phyloP scores from a whole-genome alignment of 2,113 vertebrate species.

The Eclectus roratus region DNA sequence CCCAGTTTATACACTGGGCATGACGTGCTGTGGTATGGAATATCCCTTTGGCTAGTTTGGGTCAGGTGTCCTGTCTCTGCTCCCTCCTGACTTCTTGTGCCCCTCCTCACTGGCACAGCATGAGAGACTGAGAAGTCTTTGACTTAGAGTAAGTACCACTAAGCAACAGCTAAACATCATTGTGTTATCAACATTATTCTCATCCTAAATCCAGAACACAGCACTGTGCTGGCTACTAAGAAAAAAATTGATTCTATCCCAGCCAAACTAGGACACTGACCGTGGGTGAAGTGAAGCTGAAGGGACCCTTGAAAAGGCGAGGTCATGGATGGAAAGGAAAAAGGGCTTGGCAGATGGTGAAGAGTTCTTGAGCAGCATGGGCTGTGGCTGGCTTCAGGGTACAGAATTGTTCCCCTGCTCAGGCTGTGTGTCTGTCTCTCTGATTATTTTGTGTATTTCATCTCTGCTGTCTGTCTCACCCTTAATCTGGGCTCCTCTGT shows the following conservation, averaged over 20 bases:
- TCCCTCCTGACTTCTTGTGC: background rate
- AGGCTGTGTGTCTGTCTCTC: constrained; percentile 30
- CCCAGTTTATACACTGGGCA: background rate
- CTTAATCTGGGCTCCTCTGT: constrained; percentile 56
- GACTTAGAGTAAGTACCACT: background rate
- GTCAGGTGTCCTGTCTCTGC: background rate
- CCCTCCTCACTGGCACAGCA: background rate
- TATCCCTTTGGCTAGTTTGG: background rate
- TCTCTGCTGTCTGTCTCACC: constrained; percentile 54
- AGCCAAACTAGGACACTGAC: background rate
- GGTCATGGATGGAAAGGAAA: constrained; percentile 9
- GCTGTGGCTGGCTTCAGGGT: background rate
- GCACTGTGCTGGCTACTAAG: background rate
- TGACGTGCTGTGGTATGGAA: background rate
- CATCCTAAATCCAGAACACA: background rate
- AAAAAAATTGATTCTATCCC: background rate
- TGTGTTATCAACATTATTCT: background rate
- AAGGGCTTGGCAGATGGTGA: background rate
- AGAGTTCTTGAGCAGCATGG: constrained; percentile 4
- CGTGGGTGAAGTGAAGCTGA: constrained; percentile 26
- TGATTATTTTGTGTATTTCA: constrained; percentile 63
- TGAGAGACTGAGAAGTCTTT: background rate
- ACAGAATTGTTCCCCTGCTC: background rate
- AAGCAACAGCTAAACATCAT: background rate
- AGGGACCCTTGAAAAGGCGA: constrained; percentile 36